A percentile compares a stretch with the other conserved stretches of the same genome.
These are phyloP conservation scores for Chelonoidis abingdonii DNA, from an alignment of 2,113 vertebrate species.

Conservation along the genomic window DNA sequence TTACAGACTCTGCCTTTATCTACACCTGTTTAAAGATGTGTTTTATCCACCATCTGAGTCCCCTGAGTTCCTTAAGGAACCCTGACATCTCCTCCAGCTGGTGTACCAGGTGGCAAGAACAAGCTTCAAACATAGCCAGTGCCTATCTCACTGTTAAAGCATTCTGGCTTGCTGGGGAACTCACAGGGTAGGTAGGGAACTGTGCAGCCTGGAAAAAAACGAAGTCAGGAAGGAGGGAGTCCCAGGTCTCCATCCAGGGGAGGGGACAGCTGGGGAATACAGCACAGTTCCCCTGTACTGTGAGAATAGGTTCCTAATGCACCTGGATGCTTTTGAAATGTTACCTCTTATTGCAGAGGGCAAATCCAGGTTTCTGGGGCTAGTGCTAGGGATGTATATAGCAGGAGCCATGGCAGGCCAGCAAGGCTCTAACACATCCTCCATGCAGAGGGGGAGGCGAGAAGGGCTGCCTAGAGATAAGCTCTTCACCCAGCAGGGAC, in stretches of 20 bases:
- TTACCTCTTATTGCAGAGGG: not conserved
- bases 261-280: not conserved
- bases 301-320: no score
- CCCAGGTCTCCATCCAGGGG: not conserved
- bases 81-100: no score
- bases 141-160: not conserved
- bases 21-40: no score
- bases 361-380: not conserved
- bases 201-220: not conserved
- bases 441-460: no score
- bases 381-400: not conserved
- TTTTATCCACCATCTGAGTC: no score
- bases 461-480: not conserved
- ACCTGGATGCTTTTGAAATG: not conserved
- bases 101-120: no score
- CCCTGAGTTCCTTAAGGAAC: no score
- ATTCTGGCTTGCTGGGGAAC: not conserved
- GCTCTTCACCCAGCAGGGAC: accelerated
- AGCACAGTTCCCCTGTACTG: not conserved
- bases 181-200: not conserved
- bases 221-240: not conserved
- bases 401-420: not conserved
- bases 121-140: no score
- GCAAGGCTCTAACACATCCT: no score
- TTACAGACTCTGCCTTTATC: not conserved